These are phyloP conservation scores for Eidolon dupreanum DNA, from an alignment of 2,797 vertebrate species.

Conservation along the genomic window DNA sequence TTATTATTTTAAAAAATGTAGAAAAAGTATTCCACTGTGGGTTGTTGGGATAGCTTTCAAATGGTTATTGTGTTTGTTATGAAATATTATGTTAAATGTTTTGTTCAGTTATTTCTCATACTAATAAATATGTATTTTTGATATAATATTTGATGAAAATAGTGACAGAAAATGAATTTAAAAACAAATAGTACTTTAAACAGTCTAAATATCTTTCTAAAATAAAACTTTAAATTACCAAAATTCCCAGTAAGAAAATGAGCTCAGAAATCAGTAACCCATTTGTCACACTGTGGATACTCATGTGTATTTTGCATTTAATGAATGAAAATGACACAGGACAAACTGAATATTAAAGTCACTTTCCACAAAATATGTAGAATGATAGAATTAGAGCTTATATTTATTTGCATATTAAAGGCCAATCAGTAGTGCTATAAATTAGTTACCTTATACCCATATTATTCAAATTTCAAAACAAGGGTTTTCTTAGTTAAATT, in stretches of 20 bases:
- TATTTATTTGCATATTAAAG: conserved; percentile 41
- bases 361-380: not conserved
- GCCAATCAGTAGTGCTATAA: not conserved
- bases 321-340: not conserved
- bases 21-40: not conserved
- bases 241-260: not conserved
- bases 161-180: not conserved
- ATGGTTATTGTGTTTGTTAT: not conserved
- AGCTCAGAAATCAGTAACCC: not conserved
- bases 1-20: conserved; percentile 19
- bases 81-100: conserved; percentile 1
- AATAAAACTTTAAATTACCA: conserved; percentile 1
- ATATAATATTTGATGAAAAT: not conserved
- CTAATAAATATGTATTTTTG: not conserved
- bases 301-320: not conserved
- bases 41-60: not conserved
- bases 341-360: not conserved
- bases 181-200: not conserved
- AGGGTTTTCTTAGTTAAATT: not conserved
- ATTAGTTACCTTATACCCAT: not conserved
- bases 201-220: conserved; percentile 26
- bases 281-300: not conserved
- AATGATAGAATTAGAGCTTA: not conserved
- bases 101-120: not conserved
- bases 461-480: conserved; percentile 9